A percentile compares a stretch with the other conserved stretches of the same genome.
phyloP scores from a whole-genome alignment of 2,797 vertebrate species.

The Aulostomus chinensis region DNA sequence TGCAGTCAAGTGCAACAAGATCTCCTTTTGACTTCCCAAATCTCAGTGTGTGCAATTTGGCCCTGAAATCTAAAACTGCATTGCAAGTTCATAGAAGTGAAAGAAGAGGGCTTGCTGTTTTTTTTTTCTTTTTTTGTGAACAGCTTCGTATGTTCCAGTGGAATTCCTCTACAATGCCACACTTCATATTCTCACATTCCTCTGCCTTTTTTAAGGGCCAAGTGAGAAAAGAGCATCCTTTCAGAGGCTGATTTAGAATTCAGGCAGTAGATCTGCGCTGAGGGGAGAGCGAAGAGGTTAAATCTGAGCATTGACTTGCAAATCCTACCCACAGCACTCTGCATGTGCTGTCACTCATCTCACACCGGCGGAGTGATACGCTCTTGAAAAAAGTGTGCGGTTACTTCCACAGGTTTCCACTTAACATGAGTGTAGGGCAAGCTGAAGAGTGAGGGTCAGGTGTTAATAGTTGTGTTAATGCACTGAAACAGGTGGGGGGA shows the following conservation, averaged over 20 bases:
- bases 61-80: slow-evolving; percentile 19
- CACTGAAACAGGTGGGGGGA: slow-evolving; percentile 2
- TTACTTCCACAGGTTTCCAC: slow-evolving; percentile 42
- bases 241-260: slow-evolving; percentile 55
- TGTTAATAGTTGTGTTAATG: slow-evolving; percentile 38
- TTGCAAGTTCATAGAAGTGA: slow-evolving; percentile 4
- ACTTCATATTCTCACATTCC: slow-evolving; percentile 15
- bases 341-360: slow-evolving; percentile 61
- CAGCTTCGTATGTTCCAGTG: not conserved
- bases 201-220: not conserved
- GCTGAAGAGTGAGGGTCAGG: slow-evolving; percentile 30
- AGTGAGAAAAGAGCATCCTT: slow-evolving; percentile 28
- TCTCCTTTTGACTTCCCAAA: slow-evolving; percentile 23
- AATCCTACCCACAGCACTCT: slow-evolving; percentile 60
- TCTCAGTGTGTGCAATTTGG: slow-evolving; percentile 15
- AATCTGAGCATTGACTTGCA: slow-evolving; percentile 70
- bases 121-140: slow-evolving; percentile 1
- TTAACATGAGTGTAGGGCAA: slow-evolving; percentile 33
- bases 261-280: slow-evolving; percentile 34
- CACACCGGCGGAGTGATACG: slow-evolving; percentile 25
- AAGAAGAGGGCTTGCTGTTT: slow-evolving; percentile 9
- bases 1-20: slow-evolving; percentile 13
- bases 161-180: slow-evolving; percentile 34
- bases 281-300: slow-evolving; percentile 60
- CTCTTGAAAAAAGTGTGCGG: slow-evolving; percentile 25